Conservation (phyloP, 2,113 vertebrate species). For the Alligator mississippiensis region DNA sequence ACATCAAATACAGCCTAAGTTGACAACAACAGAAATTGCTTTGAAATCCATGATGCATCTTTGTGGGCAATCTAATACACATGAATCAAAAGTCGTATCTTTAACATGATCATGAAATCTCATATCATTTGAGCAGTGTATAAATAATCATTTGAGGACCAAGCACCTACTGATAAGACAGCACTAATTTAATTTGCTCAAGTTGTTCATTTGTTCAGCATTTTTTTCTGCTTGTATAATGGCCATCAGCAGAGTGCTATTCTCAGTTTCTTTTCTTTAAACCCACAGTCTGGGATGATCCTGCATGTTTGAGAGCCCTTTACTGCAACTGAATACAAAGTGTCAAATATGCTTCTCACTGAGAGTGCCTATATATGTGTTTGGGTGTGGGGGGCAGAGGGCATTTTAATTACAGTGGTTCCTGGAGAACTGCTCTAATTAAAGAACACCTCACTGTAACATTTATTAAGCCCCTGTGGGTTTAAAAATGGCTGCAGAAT, state of each 20-base stretch:
- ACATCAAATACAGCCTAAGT: background rate
- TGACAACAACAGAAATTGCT: background rate
- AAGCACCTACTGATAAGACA: background rate
- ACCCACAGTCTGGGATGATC: background rate
- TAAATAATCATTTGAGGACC: background rate
- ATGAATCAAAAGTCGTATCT: background rate
- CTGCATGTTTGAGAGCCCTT: no score
- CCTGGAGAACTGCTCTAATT: no score
- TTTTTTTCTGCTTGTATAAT: background rate
- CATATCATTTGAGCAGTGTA: background rate
- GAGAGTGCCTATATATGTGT: no score
- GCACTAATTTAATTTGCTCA: background rate
- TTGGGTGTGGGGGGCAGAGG: no score
- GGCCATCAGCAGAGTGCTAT: background rate
- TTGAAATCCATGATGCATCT: background rate
- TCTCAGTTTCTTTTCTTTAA: background rate
- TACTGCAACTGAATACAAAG: no score
- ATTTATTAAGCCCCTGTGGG: no score
- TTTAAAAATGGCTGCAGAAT: background rate
- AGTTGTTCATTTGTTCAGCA: background rate
- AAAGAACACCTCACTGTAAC: no score
- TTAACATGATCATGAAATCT: background rate
- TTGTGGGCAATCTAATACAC: background rate
- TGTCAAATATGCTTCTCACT: no score
- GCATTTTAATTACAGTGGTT: no score